Base-by-base conservation (phyloP, 2,113 vertebrate genomes). In the Cricetomys ansorgei region DNA sequence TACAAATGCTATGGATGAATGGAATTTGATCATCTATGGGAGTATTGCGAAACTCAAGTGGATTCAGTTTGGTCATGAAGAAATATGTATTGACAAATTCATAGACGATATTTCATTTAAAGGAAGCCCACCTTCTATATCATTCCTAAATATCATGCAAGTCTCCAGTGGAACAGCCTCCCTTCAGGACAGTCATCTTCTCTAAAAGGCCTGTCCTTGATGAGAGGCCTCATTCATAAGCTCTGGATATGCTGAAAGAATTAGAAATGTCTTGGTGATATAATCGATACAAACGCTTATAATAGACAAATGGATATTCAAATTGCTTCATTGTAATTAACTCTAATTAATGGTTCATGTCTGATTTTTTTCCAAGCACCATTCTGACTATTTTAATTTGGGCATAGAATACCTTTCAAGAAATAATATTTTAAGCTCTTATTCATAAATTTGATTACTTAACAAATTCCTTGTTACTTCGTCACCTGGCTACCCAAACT, bases 271-370 rank as follows among this genome's bases (percentile, higher is more conserved):
- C 83, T 96, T 29, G 64, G 5, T 69, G 79, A 92, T 62, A 75
- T 57, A 94, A 88, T 80, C 40, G 19, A 79, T n/a, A n/a, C n/a
- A n/a, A 69, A 93, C 69, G 83, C 11, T 92, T n/a, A n/a, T n/a
- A n/a, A n/a, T n/a, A n/a, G 83, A 85, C 64, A 96, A 93, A 89
- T 59, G 53, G 5, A 65, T 79, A 48, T 55, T 21, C 19, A 92
- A 95, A 96, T 90, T 93, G 50, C 59, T 94, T 92, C 11, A 92
- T 91, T 97, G 95, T 94, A 96, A 97, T 93, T 94, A 96, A 50
- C 62, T 76, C 1, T 50, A 92, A 91, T 96, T 94, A 96, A 92
- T 91, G 45, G 25, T 3, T 45, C 72, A 67, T 86, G 55, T 95
- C 97, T 95, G 9, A 59, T 37, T 94, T 89, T n/a, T 88, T 96